phyloP scores from a whole-genome alignment of 2,797 vertebrate species.

The Danio kyathit region DNA sequence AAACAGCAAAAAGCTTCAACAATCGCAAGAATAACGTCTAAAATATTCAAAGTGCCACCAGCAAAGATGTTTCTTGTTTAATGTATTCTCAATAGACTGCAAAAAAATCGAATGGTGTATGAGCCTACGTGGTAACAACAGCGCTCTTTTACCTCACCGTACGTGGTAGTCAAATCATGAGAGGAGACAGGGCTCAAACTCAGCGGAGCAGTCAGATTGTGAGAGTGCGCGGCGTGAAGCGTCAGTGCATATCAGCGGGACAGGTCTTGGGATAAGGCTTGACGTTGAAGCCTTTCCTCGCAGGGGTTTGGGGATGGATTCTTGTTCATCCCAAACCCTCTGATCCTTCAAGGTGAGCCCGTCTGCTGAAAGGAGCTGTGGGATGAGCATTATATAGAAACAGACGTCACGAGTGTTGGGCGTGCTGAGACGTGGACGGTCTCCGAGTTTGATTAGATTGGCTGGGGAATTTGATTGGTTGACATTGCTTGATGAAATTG shows the following conservation, averaged over 20 bases:
- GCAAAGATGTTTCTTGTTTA: conserved; percentile 24
- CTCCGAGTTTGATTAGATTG: conserved; percentile 52
- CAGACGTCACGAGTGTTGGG: conserved; percentile 32
- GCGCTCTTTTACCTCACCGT: conserved; percentile 18
- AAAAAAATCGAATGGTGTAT: conserved; percentile 20
- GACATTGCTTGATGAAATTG: conserved; percentile 34
- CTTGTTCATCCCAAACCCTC: conserved; percentile 44
- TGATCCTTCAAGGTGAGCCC: conserved; percentile 52
- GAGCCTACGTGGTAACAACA: not conserved
- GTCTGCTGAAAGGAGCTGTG: conserved; percentile 42
- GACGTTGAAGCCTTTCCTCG: conserved; percentile 44
- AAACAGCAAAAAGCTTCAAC: conserved; percentile 19
- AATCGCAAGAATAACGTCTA: conserved; percentile 26
- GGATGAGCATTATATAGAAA: conserved; percentile 27
- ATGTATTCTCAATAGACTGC: conserved; percentile 35
- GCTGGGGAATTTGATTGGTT: conserved; percentile 41
- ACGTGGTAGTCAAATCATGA: conserved; percentile 39
- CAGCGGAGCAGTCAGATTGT: conserved; percentile 32
- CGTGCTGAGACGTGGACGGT: conserved; percentile 20
- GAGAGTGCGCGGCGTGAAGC: conserved; percentile 41
- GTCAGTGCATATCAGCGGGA: conserved; percentile 46
- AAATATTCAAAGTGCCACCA: conserved; percentile 39
- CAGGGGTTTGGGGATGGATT: conserved; percentile 42
- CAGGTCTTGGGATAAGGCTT: conserved; percentile 44
- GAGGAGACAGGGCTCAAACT: conserved; percentile 48